These are phyloP conservation scores for Drosophila nigricruria DNA, from an alignment of 2,888 invertebrate species.

Conservation along the genomic window DNA sequence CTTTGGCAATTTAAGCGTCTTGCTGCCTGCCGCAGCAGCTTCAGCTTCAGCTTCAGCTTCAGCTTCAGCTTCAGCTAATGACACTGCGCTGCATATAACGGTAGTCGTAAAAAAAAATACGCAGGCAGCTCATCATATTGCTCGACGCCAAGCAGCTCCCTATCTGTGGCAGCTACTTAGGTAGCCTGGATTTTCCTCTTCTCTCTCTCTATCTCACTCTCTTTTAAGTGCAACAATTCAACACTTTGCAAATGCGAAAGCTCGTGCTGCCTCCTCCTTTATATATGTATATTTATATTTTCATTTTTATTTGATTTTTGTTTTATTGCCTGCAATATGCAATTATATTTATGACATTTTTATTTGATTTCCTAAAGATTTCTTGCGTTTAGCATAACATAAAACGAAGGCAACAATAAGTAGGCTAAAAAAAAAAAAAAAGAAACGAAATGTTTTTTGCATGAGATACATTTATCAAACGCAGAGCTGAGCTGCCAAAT, in stretches of 20 bases:
- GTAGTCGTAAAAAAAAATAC: conserved; percentile 44
- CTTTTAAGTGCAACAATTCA: conserved; percentile 18
- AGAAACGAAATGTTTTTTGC: conserved; percentile 32
- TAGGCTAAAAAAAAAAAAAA: conserved; percentile 7
- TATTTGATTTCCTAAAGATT: conserved; percentile 77
- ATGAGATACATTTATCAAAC: conserved; percentile 68
- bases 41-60: conserved; percentile 45
- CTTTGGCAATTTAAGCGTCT: conserved; percentile 4
- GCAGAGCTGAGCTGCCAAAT: conserved; percentile 62
- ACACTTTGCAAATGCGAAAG: conserved; percentile 29
- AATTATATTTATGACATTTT: conserved; percentile 77
- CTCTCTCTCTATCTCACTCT: neutral
- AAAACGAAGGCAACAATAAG: conserved; percentile 24
- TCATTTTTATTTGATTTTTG: conserved; percentile 27
- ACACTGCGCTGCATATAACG: conserved; percentile 44
- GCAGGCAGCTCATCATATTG: conserved; percentile 43
- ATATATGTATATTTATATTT: conserved; percentile 11
- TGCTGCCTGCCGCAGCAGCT: conserved; percentile 18
- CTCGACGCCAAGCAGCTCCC: conserved; percentile 33
- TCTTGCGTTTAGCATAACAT: conserved; percentile 67
- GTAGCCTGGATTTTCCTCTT: neutral
- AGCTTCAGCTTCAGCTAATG: conserved; percentile 50
- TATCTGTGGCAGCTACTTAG: conserved; percentile 28
- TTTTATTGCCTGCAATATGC: conserved; percentile 52
- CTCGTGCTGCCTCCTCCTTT: conserved; percentile 3